Evolutionary conservation across 1,140 invertebrate species (phyloP), one percentile per base, ranked within the genome.

Genomic region (Galleria mellonella): DNA sequence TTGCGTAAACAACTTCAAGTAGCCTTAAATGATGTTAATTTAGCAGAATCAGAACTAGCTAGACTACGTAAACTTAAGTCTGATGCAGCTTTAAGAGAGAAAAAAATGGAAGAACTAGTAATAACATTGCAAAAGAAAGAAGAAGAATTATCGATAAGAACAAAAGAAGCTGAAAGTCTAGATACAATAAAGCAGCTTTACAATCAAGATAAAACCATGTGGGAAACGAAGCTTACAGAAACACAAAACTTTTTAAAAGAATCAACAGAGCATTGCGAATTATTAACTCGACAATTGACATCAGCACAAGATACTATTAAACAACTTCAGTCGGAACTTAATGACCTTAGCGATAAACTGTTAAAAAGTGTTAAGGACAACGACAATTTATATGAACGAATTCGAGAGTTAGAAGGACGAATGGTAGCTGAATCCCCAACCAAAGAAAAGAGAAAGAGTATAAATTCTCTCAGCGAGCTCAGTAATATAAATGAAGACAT

Each of bases 391-490:
- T 94, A 92, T 49, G 83, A 87, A 31, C 89, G 90, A 51, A 79
- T 95, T 14, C 85, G 92, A 47, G 93, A 94, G 55, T 58, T 94
- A 5, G 92, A 94, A 78, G 88, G 88, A 8, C 88, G 89, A 51
- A 81, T 73, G 9, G 53, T 71, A 46, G 74, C 72, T 52, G 64
- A 89, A 47, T 86, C 89, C 37, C 56, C 86, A 0, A 83, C 87
- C 1, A 87, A 81, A 57, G 88, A 84, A 48, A 87, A 87, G 51
- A 89, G 91, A 43, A 90, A 91, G 60, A 92, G 92, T 47, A 89
- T 93, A 45, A 92, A 94, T 59, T 95, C 94, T 9, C 84, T 95
- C 4, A 93, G 92, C 60, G 94, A 95, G 74, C 86, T 95, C 29
- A 94, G 92, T 1, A 94, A 94, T 51, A 90, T 95, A 32, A 92